Evolutionary conservation across 2,888 invertebrate species (phyloP).

Genomic region (Osmoderma eremita): DNA sequence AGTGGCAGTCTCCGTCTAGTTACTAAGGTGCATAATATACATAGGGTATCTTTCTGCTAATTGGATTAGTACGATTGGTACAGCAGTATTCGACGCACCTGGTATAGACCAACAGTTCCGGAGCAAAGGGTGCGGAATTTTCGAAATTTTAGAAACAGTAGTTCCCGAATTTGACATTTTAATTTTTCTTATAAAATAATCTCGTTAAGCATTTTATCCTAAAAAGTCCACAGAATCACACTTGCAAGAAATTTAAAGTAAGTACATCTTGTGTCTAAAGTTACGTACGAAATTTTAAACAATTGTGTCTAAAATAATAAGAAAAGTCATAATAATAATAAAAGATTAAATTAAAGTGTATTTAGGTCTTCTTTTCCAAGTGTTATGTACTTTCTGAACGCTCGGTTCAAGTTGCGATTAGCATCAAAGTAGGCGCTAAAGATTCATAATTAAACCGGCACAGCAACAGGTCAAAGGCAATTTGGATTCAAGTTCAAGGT

Average conservation of each 20-base stretch:
- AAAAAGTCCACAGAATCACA: too few species aligned
- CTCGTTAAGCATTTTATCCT: too few species aligned
- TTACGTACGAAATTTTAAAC: background rate
- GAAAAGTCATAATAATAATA: too few species aligned
- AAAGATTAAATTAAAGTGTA: too few species aligned
- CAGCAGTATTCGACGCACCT: background rate
- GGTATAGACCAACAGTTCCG: too few species aligned
- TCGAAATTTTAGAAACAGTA: too few species aligned
- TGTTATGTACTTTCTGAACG: too few species aligned
- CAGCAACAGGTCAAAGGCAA: conserved; percentile 30
- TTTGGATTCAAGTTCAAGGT: conserved; percentile 31
- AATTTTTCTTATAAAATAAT: too few species aligned
- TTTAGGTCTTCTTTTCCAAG: too few species aligned
- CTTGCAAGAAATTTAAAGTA: too few species aligned
- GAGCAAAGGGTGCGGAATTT: too few species aligned
- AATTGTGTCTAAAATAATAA: background rate
- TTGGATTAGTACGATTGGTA: conserved; percentile 59
- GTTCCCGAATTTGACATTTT: too few species aligned
- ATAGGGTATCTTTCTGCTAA: conserved; percentile 57
- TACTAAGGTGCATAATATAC: conserved; percentile 46
- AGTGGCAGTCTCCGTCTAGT: conserved; percentile 34
- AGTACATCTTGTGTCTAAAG: background rate
- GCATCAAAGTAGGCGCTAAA: background rate
- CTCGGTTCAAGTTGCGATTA: background rate
- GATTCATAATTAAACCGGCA: background rate